A percentile compares a stretch with the other conserved stretches of the same genome.
phyloP scores from a whole-genome alignment of 1,140 invertebrate genomes.

The Lasioglossum baleicum region DNA sequence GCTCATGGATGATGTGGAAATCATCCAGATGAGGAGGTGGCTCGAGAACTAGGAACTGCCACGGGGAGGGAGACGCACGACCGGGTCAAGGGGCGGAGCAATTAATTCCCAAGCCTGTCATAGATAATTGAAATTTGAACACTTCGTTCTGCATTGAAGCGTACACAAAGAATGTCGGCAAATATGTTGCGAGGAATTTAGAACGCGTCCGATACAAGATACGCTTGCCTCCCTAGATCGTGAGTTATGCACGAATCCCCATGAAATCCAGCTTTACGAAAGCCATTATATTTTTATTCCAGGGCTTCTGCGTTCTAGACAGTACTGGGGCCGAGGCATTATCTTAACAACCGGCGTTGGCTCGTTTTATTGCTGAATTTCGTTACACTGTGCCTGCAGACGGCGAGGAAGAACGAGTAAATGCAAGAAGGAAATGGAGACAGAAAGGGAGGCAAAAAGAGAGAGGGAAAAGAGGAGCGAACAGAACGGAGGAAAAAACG shows the following conservation, averaged over 20 bases:
- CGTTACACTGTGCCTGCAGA: conserved; percentile 2
- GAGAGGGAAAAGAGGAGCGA: not conserved
- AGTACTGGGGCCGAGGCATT: conserved; percentile 14
- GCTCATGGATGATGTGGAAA: too few relatives aligned
- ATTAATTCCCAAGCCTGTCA: too few relatives aligned
- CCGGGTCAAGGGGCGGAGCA: too few relatives aligned
- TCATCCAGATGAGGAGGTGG: too few relatives aligned
- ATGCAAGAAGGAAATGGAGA: not conserved
- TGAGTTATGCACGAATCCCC: conserved; percentile 25
- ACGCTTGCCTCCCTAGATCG: conserved; percentile 5
- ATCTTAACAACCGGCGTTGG: conserved; percentile 49
- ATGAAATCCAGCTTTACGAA: conserved; percentile 34
- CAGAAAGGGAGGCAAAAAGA: not conserved
- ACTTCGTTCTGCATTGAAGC: too few relatives aligned
- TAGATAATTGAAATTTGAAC: too few relatives aligned
- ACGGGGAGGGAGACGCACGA: too few relatives aligned
- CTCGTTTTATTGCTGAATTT: conserved; percentile 50
- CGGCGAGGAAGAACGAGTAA: not conserved
- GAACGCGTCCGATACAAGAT: conserved; percentile 16
- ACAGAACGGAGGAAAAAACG: not conserved
- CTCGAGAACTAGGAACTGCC: too few relatives aligned
- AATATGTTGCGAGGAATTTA: not conserved
- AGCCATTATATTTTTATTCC: conserved; percentile 54
- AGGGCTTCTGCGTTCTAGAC: conserved; percentile 13
- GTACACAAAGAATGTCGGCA: too few relatives aligned